Evolutionary conservation across 2,113 vertebrate genomes (phyloP), one percentile per base, ranked within the genome.

Genomic region (Hylia prasina): DNA sequence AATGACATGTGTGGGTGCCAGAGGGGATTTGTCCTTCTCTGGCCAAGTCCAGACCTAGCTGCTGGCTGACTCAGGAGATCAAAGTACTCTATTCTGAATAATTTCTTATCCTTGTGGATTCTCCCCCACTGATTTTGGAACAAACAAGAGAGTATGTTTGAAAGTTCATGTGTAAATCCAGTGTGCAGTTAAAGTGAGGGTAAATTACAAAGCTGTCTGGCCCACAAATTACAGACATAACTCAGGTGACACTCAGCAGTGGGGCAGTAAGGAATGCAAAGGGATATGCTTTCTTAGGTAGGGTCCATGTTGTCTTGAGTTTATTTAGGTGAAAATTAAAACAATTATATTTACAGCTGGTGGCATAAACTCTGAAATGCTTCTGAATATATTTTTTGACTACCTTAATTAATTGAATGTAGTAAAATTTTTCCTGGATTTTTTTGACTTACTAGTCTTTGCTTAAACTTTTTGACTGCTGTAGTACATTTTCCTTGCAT

Each of bases 151-250:
- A 30, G 16, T 39, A 8, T 73, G 28, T 79, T 65, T 10, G 47
- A n/a, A 50, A 64, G 21, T 51, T 75, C 4, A 10, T 7, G 9
- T 63, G 50, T 54, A 63, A 89, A n/a, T 81, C 27, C 33, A 71
- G 28, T 22, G 17, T 53, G 33, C 3, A 7, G 27, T 86, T 80
- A 20, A 64, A 73, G 33, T 24, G 35, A 81, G 51, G 61, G 37
- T 58, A 33, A n/a, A 19, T 84, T 45, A 37, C 33, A 64, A 71
- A 89, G 35, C 56, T 60, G 6, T 66, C 22, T 70, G 42, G 70
- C 15, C 44, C 17, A 23, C 40, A 39, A 30, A 54, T n/a, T 0
- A 4, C 18, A n/a, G 51, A 15, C 2, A 0, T 65, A 24, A 39
- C 7, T 70, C 58, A 77, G 33, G 28, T 82, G 39, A 7, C 10